phyloP scores from a whole-genome alignment of 2,113 vertebrate species.

The Cephalopterus ornatus region DNA sequence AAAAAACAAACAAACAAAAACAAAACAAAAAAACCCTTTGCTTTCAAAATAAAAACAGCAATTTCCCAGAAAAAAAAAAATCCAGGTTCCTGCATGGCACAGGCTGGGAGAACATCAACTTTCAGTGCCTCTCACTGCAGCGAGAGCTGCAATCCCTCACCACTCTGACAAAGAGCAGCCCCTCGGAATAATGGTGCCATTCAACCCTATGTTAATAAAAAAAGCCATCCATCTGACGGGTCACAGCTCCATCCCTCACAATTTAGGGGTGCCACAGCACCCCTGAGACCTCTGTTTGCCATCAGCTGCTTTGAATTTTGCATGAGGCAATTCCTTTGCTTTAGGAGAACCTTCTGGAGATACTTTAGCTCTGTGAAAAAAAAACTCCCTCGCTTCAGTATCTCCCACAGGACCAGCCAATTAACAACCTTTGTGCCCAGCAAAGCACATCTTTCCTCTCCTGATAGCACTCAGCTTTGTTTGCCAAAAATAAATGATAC shows the following conservation, averaged over 20 bases:
- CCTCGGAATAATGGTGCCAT: neutral
- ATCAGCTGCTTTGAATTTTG: neutral
- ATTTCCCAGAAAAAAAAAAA: neutral
- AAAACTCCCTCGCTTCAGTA: rapidly evolving
- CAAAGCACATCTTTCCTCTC: neutral
- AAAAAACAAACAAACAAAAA: too few relatives aligned
- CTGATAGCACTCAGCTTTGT: neutral
- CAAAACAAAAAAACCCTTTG: neutral
- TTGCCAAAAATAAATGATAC: neutral
- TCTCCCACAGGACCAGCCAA: neutral
- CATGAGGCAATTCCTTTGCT: neutral
- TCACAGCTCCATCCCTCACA: rapidly evolving
- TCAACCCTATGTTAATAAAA: neutral
- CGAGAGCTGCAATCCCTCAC: neutral
- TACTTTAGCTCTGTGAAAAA: neutral
- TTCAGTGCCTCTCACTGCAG: neutral
- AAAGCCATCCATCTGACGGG: neutral
- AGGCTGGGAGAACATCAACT: too few relatives aligned
- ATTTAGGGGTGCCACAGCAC: neutral
- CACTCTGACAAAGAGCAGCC: too few relatives aligned
- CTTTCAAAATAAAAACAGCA: neutral
- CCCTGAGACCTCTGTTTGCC: neutral
- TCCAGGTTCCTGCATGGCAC: neutral
- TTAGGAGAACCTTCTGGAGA: neutral
- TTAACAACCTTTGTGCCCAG: neutral